Evolutionary conservation across 2,888 invertebrate genomes (phyloP), one percentile per base, ranked within the genome.

Genomic region (Beris chalybata): DNA sequence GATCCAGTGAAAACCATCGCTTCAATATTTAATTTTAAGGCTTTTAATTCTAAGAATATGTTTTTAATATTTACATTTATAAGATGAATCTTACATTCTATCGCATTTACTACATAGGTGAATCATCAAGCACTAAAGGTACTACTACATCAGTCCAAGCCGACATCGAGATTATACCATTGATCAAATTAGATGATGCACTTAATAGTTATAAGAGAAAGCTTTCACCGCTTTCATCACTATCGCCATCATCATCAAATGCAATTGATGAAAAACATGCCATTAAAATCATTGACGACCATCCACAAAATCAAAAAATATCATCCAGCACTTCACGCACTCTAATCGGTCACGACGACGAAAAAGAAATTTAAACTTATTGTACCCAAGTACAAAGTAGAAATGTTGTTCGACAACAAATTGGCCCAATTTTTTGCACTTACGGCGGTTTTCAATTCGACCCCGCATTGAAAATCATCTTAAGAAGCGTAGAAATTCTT

Each of bases 281-380:
- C 67, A 69, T 69, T 64, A 48, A 64, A 64, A 69, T 59, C 64
- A 69, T 69, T 67, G 69, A 65, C 50, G 65, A 65, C 61, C 65
- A 69, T 69, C 52, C 50, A 65, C 65, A 65, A 54, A 65, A 64
- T 38, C 67, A 69, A 48, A 48, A 61, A 50, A 44, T 53, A 57
- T 63, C 66, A 65, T 47, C 68, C 11, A 38, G 63, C 65, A 48
- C 69, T 64, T 64, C 69, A 63, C 56, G 64, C 55, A 55, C 31
- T 22, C 56, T 53, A 32, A 65, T 48, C 32, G 38, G 63, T 67
- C 57, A 65, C 50, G 65, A 47, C 54, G 69, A 55, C 48, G 67
- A 63, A 52, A 69, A 65, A 56, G 50, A 65, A 63, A 67, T 67
- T 53, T 61, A 64, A 64, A 45, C 4, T 30, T 53, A 31, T 12